Conservation (phyloP, 2,888 invertebrate genomes). For the Dolichopus griseipennis region DNA sequence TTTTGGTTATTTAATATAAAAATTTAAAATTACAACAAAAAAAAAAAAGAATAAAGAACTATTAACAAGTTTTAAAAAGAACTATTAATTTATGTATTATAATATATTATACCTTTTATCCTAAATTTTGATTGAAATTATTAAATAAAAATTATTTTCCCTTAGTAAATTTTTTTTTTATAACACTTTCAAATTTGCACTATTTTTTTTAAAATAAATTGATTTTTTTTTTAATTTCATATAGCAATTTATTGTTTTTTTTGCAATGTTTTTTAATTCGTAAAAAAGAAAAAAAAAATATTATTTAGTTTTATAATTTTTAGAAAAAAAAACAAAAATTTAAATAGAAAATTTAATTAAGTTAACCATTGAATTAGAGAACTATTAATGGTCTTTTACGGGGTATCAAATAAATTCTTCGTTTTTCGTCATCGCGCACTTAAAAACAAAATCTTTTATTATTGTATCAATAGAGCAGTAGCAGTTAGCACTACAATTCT, state of each 20-base stretch:
- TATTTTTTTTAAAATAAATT: background rate
- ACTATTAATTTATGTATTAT: background rate
- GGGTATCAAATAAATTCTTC: background rate
- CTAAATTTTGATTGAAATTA: conserved; percentile 3
- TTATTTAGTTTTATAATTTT: no score
- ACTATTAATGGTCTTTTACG: background rate
- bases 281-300: no score
- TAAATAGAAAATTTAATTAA: no score
- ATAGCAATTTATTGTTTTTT: background rate
- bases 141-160: background rate
- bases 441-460: background rate
- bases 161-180: background rate
- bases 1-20: no score
- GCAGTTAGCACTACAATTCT: background rate
- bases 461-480: background rate
- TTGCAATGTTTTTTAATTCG: background rate
- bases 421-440: background rate
- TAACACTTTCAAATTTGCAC: conserved; percentile 2
- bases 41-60: background rate
- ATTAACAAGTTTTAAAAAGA: no score
- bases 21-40: background rate
- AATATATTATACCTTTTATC: conserved; percentile 6
- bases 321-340: no score
- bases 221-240: no score
- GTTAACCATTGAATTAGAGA: background rate